A percentile compares a stretch with the other conserved stretches of the same genome.
Conservation (phyloP, 2,113 vertebrate genomes). For the Mesocricetus auratus region DNA sequence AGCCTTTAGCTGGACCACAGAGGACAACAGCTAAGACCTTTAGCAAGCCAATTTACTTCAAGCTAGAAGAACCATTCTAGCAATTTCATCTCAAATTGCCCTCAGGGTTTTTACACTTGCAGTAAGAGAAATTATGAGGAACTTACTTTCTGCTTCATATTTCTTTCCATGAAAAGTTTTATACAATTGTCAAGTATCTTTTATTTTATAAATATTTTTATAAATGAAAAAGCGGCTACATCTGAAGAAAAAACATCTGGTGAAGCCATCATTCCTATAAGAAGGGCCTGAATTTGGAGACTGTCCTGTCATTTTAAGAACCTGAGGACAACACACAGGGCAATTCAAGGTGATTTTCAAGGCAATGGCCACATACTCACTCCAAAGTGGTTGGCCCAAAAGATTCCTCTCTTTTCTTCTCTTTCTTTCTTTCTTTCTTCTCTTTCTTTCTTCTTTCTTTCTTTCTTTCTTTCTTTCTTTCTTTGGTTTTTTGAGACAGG, state of each 20-base stretch:
- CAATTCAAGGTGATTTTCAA: neutral
- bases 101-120: neutral
- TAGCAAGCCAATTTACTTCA: neutral
- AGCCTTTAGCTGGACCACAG: neutral
- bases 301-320: neutral
- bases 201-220: neutral
- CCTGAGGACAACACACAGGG: neutral
- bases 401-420: neutral
- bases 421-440: too few species aligned
- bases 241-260: neutral
- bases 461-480: too few species aligned
- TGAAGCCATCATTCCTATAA: neutral
- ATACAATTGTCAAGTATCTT: neutral
- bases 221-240: slow-evolving; percentile 9
- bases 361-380: neutral
- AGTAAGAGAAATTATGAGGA: slow-evolving; percentile 8
- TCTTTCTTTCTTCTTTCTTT: too few species aligned
- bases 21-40: neutral
- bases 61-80: neutral
- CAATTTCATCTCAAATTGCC: slow-evolving; percentile 29
- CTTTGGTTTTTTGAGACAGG: too few species aligned
- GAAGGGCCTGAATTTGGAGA: neutral
- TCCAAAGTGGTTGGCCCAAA: neutral
- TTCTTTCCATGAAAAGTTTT: neutral
- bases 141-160: neutral